Base-by-base conservation (phyloP, 2,797 vertebrate species). In the Petrocephalus schoutedeni region DNA sequence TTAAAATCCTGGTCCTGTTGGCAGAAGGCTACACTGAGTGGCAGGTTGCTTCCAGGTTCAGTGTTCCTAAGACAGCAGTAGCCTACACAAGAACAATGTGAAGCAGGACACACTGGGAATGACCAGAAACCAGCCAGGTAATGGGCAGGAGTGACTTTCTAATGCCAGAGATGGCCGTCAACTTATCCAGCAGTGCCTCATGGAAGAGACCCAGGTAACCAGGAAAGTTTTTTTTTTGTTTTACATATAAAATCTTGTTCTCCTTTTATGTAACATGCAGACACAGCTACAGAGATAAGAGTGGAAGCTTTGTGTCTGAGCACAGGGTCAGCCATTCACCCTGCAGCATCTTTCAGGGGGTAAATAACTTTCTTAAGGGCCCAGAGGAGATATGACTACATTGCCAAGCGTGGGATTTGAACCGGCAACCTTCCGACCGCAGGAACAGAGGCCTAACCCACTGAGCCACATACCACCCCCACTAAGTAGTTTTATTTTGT, bases 401-500 rank as follows among this genome's bases (percentile, higher is more conserved):
- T 71, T 71, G 14, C 12, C 64, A 36, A 71, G 28, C 12, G 0
- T 36, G 64, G 14, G 28, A 71, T 71, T 71, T 3, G 12, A 71
- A 71, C 64, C 32, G 64, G 64, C 64, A 71, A 71, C 32, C 28
- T 36, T 71, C 64, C 32, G 10, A 71, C 6, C 28, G 28, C 64
- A 71, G 64, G 28, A 67, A 71, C 64, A 2, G 64, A 71, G 64
- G 28, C 28, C 28, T 71, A 36, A 36, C 28, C 28, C 4, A 4
- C 28, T 71, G 64, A 36, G 12, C 36, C 64, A 36, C 64, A 36
- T 5, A 36, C 28, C 12, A 12, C 64, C 64, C 12, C 64, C 86
- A 45, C 28, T 67, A 61, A 61, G 58, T 89, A 84, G 86, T 88
- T 89, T 88, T 74, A 84, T 85, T 74, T 86, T 54, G 53, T 87